Base-by-base conservation (phyloP, 2,888 invertebrate genomes). In the Atrina japonica region DNA sequence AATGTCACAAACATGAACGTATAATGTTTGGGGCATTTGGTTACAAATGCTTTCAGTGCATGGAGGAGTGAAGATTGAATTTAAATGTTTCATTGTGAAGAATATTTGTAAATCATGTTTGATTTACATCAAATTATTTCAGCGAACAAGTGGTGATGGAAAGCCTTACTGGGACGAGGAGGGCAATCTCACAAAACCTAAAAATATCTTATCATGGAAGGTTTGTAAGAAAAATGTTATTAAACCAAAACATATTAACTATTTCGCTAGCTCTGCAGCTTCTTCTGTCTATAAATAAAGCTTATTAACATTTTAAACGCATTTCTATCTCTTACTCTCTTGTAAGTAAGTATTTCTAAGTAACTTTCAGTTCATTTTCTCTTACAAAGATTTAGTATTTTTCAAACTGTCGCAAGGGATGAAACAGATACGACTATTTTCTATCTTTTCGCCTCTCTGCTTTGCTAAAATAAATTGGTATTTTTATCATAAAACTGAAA, bases 181-280 rank as follows among this genome's bases (percentile, higher is more conserved):
- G 52, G 85, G 83, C 40, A 47, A 71, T 27, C 73, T 81, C 60
- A 80, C 81, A 66, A 79, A 82, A 69, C 85, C 86, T 59, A 86
- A 70, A 73, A 82, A 84, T 74, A 56, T 86, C 25, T 73, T 86
- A 66, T 85, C 86, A 2, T 86, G 86, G 87, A 75, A 87, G 87
- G 87, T 87, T 65, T 49, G 71, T 72, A 72, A 16, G 11, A 16
- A 16, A 16, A 9, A 3, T 55, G 35, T 55, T 30, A 30, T 55
- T 55, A 14, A 35, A 40, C 55, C 30, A 35, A 50, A 50, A 3
- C 5, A 5, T 47, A 5, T 18, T 6, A 47, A 16, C 21, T 47
- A 5, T 47, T 47, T 47, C 47, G 21, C 18, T 16, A 9, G n/a
- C n/a, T 21, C 21, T 16, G 2, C 11, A 3, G 35, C 35, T 7